phyloP scores from a whole-genome alignment of 2,113 vertebrate species.

The cat (Felis catus) region DNA sequence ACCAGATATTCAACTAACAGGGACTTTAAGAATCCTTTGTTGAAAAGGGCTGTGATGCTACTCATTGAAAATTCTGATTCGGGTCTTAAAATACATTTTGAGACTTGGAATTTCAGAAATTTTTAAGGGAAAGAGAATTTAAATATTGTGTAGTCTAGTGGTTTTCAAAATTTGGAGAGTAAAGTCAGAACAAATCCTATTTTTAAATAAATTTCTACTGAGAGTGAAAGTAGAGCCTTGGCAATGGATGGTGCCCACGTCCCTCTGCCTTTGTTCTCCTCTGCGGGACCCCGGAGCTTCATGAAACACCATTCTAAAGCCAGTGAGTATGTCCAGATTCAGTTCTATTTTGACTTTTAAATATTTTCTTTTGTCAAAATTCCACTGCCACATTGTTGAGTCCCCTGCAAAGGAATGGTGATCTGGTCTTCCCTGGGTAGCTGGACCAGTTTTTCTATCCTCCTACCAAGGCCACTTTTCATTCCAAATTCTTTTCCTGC shows the following conservation, averaged over 20 bases:
- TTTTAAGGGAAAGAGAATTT: not conserved
- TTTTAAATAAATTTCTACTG: not conserved
- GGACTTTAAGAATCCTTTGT: not conserved
- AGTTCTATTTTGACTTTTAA: not conserved
- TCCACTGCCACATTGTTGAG: not conserved
- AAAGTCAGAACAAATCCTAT: not conserved
- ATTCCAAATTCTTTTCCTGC: not conserved
- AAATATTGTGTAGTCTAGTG: not conserved
- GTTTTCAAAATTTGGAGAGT: not conserved
- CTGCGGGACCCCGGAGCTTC: not conserved
- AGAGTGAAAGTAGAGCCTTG: not conserved
- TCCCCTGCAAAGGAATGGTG: not conserved
- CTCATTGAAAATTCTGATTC: not conserved
- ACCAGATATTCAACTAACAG: not conserved
- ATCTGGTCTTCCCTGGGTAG: not conserved
- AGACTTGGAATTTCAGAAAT: not conserved
- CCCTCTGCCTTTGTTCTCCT: not conserved
- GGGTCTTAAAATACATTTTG: not conserved
- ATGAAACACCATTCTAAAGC: not conserved
- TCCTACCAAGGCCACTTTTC: not conserved
- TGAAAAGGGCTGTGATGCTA: not conserved
- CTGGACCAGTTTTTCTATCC: not conserved
- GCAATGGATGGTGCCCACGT: accelerated
- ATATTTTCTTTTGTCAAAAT: not conserved
- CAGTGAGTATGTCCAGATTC: not conserved